Evolutionary conservation across 2,888 invertebrate genomes (phyloP).

Genomic region (Selenia dentaria): DNA sequence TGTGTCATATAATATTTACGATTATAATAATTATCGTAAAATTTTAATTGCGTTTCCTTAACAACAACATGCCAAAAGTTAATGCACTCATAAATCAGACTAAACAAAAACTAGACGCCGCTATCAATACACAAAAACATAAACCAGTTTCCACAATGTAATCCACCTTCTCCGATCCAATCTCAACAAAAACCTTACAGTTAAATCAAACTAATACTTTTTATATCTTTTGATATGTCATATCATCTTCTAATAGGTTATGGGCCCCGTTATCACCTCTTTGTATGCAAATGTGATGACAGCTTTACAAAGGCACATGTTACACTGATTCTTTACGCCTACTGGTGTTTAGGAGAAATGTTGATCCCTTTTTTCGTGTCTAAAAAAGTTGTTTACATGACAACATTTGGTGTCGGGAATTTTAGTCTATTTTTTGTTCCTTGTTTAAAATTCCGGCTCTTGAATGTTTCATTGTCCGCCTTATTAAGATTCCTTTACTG

Average conservation of each 20-base stretch:
- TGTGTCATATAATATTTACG: no score
- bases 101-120: slow-evolving; percentile 9
- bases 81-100: not conserved
- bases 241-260: slow-evolving; percentile 13
- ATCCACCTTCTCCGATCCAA: slow-evolving; percentile 14
- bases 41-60: no score
- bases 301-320: slow-evolving; percentile 39
- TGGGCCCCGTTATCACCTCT: slow-evolving; percentile 43
- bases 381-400: slow-evolving; percentile 23
- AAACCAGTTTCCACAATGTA: slow-evolving; percentile 4
- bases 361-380: slow-evolving; percentile 10
- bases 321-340: slow-evolving; percentile 35
- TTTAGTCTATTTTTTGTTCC: slow-evolving; percentile 6
- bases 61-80: not conserved
- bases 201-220: slow-evolving; percentile 3
- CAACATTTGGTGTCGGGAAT: slow-evolving; percentile 6
- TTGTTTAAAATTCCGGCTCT: not conserved
- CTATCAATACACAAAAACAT: slow-evolving; percentile 9
- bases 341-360: slow-evolving; percentile 34
- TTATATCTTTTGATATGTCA: slow-evolving; percentile 15
- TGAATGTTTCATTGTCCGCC: not conserved
- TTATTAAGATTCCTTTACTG: not conserved
- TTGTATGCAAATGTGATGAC: slow-evolving; percentile 60
- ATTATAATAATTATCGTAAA: no score
- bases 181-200: slow-evolving; percentile 3